Evolutionary conservation across 2,888 invertebrate genomes (phyloP).

Genomic region (Nymphalis urticae): DNA sequence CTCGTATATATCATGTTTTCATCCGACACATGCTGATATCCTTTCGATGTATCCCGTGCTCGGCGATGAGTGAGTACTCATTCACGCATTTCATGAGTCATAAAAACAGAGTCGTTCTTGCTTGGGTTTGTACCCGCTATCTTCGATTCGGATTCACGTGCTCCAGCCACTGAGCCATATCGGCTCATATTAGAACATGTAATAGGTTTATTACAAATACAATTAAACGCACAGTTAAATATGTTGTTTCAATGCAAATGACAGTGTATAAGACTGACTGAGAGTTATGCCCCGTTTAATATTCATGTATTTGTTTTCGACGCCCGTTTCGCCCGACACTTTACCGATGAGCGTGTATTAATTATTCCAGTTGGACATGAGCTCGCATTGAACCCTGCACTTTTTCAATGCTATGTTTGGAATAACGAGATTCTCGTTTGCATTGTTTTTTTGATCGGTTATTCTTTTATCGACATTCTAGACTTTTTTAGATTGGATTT

Average conservation of each 20-base stretch:
- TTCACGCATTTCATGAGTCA: no score
- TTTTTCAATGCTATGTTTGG: conserved; percentile 27
- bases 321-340: conserved; percentile 61
- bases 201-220: conserved; percentile 6
- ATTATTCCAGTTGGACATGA: conserved; percentile 54
- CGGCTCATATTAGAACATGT: background rate
- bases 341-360: conserved; percentile 67
- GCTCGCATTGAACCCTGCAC: conserved; percentile 56
- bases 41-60: no score
- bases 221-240: conserved; percentile 24
- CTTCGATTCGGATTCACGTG: no score
- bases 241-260: conserved; percentile 42
- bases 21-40: no score
- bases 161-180: background rate
- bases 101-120: no score
- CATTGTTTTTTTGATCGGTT: conserved; percentile 6
- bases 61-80: no score
- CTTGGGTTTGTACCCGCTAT: no score
- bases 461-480: background rate
- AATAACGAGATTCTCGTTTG: conserved; percentile 15
- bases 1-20: no score
- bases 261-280: conserved; percentile 51
- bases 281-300: conserved; percentile 64
- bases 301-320: conserved; percentile 77
- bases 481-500: background rate